Evolutionary conservation across 1,140 invertebrate species (phyloP).

Genomic region (Monomorium pharaonis): DNA sequence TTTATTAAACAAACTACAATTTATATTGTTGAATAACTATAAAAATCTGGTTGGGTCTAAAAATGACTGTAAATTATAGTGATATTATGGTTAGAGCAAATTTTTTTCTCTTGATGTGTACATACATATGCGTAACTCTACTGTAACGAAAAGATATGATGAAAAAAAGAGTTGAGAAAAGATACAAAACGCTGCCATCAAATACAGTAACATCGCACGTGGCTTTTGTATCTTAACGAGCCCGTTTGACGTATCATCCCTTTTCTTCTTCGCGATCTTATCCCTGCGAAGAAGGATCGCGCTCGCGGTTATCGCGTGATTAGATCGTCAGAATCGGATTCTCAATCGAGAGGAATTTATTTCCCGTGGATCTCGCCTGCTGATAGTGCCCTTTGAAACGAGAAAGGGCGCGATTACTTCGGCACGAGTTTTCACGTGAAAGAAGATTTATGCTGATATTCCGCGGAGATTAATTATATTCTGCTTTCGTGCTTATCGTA

Average conservation of each 20-base stretch:
- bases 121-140: not conserved
- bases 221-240: constrained; percentile 46
- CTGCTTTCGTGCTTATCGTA: not conserved
- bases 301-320: constrained; percentile 49
- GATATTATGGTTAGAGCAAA: no score
- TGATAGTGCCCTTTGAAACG: constrained; percentile 16
- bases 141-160: not conserved
- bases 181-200: not conserved
- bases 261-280: constrained; percentile 27
- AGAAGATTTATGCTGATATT: constrained; percentile 36
- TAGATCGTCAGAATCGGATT: constrained; percentile 40
- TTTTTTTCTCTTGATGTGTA: no score
- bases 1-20: no score
- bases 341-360: constrained; percentile 50
- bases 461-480: constrained; percentile 12
- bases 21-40: no score
- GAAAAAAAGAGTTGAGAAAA: not conserved
- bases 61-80: no score
- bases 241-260: constrained; percentile 43
- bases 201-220: constrained; percentile 7
- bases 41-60: no score
- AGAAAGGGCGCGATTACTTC: constrained; percentile 37
- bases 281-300: constrained; percentile 50
- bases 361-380: constrained; percentile 20
- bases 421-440: constrained; percentile 3